These are phyloP conservation scores for Sprattus sprattus DNA, from an alignment of 2,113 vertebrate genomes.

Conservation along the genomic window DNA sequence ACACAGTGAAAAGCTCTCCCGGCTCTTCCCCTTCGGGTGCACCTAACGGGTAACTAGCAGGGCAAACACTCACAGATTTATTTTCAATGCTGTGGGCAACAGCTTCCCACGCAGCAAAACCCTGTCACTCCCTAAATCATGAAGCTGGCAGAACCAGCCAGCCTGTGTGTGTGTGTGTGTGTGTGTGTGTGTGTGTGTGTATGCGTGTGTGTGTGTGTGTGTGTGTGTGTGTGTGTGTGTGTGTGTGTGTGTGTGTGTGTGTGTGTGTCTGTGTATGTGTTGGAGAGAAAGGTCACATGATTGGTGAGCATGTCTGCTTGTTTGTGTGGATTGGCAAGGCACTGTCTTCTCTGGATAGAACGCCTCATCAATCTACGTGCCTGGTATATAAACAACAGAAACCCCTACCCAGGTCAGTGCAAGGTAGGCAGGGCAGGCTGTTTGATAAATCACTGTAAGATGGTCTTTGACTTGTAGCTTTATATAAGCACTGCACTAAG, in stretches of 20 bases:
- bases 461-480: conserved; percentile 10
- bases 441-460: conserved; percentile 42
- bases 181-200: not conserved
- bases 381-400: conserved; percentile 19
- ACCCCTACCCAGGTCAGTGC: conserved; percentile 22
- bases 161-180: conserved; percentile 7
- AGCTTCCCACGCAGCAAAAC: not conserved
- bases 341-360: conserved; percentile 38
- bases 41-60: not conserved
- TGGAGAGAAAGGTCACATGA: conserved; percentile 26
- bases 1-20: conserved; percentile 1
- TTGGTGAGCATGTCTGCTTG: conserved; percentile 15
- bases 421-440: not conserved
- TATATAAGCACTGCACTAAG: not conserved
- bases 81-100: not conserved
- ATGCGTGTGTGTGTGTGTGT: no score
- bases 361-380: conserved; percentile 34
- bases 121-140: conserved; percentile 14
- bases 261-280: not conserved
- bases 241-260: not conserved
- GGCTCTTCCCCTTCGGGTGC: not conserved
- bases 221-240: conserved; percentile 13
- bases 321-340: conserved; percentile 37
- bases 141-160: not conserved
- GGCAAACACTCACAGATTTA: not conserved